A percentile compares a stretch with the other conserved stretches of the same genome.
Conservation (phyloP, 30 jellyfish, hydroid and myxozoan genomes). For the Calvadosia cruxmelitensis region DNA sequence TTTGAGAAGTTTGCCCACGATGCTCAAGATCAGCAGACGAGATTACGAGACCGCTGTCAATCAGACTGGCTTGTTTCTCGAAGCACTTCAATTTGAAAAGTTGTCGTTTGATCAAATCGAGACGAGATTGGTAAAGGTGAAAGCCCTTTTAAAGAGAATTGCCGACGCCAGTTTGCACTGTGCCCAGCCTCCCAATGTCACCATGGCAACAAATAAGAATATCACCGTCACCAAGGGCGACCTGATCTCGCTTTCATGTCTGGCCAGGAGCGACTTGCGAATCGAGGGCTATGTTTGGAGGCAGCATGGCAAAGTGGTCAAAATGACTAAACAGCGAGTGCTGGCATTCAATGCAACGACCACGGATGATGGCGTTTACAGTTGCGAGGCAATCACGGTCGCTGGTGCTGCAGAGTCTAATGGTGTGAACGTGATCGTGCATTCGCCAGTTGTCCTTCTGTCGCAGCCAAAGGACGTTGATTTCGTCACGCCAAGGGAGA, state of each 20-base stretch:
- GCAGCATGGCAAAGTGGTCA: constrained; percentile 6
- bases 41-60: constrained; percentile 3
- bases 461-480: constrained; percentile 25
- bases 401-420: constrained; percentile 26
- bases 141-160: background rate
- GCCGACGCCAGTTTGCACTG: constrained; percentile 14
- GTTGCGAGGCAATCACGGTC: constrained; percentile 16
- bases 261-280: constrained; percentile 13
- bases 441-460: constrained; percentile 6
- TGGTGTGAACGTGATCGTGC: constrained; percentile 17
- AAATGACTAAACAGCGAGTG: background rate
- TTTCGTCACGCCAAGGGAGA: constrained; percentile 11
- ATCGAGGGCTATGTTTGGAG: constrained; percentile 24
- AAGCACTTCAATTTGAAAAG: too few relatives aligned
- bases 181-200: constrained; percentile 26
- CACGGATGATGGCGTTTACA: constrained; percentile 17
- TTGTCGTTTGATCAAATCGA: background rate
- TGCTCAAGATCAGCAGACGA: background rate
- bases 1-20: constrained; percentile 23
- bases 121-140: too few relatives aligned
- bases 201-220: background rate
- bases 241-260: constrained; percentile 5
- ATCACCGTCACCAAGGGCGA: constrained; percentile 3
- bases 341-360: constrained; percentile 11
- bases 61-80: too few relatives aligned